Evolutionary conservation across 2,797 vertebrate genomes (phyloP).

Genomic region (Lemur catta): DNA sequence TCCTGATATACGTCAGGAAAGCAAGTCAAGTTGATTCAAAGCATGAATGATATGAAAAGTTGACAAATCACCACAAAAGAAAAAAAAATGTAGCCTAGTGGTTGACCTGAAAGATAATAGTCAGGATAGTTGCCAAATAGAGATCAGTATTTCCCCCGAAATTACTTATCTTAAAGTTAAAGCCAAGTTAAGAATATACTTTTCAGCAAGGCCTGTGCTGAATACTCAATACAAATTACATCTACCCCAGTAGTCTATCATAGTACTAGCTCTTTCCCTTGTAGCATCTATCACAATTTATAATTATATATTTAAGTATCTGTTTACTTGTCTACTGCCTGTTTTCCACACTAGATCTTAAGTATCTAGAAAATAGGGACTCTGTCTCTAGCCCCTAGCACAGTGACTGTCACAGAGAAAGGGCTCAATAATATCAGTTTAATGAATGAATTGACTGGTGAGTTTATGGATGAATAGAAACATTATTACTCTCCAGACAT

Average conservation of each 20-base stretch:
- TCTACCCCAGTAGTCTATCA: not conserved
- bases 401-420: not conserved
- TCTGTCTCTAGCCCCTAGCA: not conserved
- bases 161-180: conserved; percentile 24
- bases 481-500: not conserved
- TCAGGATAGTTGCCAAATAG: not conserved
- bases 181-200: conserved; percentile 21
- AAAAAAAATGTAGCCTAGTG: not conserved
- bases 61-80: not conserved
- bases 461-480: conserved; percentile 37
- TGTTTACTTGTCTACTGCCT: not conserved
- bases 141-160: not conserved
- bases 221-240: not conserved
- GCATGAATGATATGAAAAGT: not conserved
- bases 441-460: not conserved
- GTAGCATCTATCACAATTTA: not conserved
- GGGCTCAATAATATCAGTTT: not conserved
- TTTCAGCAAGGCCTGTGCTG: not conserved
- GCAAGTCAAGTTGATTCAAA: not conserved
- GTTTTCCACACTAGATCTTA: not conserved
- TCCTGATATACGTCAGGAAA: not conserved
- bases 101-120: conserved; percentile 39
- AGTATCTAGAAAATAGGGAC: not conserved
- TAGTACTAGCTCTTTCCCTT: not conserved
- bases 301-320: not conserved